Evolutionary conservation across 2,797 vertebrate species (phyloP).

Genomic region (Dipus sagitta): DNA sequence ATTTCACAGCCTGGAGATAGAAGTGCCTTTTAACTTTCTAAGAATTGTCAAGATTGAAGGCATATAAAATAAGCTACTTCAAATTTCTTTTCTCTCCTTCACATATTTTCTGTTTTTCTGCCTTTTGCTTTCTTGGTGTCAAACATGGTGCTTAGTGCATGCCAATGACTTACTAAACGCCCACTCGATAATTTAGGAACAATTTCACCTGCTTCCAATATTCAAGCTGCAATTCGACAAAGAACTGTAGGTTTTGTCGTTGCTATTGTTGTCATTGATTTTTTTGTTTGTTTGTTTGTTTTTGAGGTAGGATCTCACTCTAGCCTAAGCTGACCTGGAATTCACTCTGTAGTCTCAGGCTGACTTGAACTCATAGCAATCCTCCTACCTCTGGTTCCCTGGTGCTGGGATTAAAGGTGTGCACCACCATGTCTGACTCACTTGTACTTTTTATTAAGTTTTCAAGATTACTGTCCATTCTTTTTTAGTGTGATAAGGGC

Average conservation of each 20-base stretch:
- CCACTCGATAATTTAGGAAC: not conserved
- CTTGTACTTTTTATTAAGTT: not conserved
- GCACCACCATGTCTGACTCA: too few relatives aligned
- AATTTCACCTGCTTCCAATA: not conserved
- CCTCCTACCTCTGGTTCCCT: too few relatives aligned
- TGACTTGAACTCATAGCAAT: too few relatives aligned
- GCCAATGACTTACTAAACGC: not conserved
- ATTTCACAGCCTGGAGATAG: constrained; percentile 50
- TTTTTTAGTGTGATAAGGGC: not conserved
- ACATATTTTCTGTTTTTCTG: not conserved
- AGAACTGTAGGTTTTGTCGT: not conserved
- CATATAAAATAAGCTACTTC: not conserved
- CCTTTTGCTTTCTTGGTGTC: not conserved
- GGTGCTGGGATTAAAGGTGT: too few relatives aligned
- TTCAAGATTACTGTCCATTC: not conserved
- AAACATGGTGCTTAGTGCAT: fast-evolving
- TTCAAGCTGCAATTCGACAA: not conserved
- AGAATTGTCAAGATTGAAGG: constrained; percentile 24
- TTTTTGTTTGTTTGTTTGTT: too few relatives aligned
- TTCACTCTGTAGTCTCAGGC: too few relatives aligned
- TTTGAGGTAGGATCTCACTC: too few relatives aligned
- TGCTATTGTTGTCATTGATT: too few relatives aligned
- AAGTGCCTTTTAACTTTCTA: constrained; percentile 45
- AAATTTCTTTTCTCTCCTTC: not conserved
- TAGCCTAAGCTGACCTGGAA: too few relatives aligned